Evolutionary conservation across 2,797 vertebrate species (phyloP), one percentile per base, ranked within the genome.

Genomic region (Paratrypauchen microcephalus): DNA sequence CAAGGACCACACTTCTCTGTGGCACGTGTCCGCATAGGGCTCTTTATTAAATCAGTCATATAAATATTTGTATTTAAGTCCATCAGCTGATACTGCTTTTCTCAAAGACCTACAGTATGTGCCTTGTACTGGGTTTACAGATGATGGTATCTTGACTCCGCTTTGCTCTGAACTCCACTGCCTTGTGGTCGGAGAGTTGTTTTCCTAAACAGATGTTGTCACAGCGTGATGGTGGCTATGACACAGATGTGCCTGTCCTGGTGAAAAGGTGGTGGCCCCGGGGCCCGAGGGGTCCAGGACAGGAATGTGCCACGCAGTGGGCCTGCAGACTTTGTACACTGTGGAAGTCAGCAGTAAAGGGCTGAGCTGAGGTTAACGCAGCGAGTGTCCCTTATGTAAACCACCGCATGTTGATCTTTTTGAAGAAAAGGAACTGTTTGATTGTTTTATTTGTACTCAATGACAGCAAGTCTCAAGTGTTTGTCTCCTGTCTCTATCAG

Each of bases 301-400:
- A 80, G 87, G 86, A 90, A 88, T 88, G 84, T 70, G 71, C 66
- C 56, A 83, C 76, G 73, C 79, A 74, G 81, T 78, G 70, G 75
- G 79, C 82, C 75, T 48, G 71, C 61, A 81, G 72, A 69, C 74
- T 78, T 82, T 83, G 83, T 83, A 69, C 48, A 2, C 81, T 61
- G 84, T 78, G 70, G 65, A 70, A 75, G 76, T 71, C 86, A 69
- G 78, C 66, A 13, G 68, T 77, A 57, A 87, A 83, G 82, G 80
- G 64, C 70, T 24, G 36, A 73, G 79, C 82, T 72, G 74, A 85
- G 81, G 81, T 77, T 75, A 82, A 79, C 77, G 3, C 89, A 85
- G 86, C 73, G 5, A 78, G 89, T 3, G 64, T 73, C 73, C 77
- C 87, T 91, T 91, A 87, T 77, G 76, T 90, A 91, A 91, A 88